phyloP scores from a whole-genome alignment of 37 sponge, comb jelly and placozoan genomes.

The Petrosia ficiformis region DNA sequence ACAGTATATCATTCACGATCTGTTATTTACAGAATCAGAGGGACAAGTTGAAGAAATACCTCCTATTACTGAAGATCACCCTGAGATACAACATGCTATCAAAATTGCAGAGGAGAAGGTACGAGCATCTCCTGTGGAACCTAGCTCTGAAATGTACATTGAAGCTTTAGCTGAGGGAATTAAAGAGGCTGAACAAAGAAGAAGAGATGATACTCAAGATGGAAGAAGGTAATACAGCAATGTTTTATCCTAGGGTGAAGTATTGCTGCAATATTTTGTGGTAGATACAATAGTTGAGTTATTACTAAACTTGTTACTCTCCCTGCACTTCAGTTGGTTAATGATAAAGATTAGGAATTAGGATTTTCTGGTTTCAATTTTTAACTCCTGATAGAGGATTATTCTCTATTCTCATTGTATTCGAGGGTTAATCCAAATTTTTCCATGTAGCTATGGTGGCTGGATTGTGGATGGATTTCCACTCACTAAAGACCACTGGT shows the following conservation, averaged over 20 bases:
- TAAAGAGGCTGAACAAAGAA: constrained; percentile 44
- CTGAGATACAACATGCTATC: constrained; percentile 71
- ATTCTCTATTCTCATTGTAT: background rate
- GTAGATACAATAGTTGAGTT: too few species aligned
- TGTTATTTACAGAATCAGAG: too few species aligned
- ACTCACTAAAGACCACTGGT: constrained; percentile 88
- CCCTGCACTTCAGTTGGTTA: too few species aligned
- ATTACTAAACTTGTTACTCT: too few species aligned
- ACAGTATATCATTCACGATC: too few species aligned
- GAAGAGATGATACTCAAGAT: constrained; percentile 3
- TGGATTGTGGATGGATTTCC: constrained; percentile 98
- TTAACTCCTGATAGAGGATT: too few species aligned
- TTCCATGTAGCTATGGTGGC: constrained; percentile 72
- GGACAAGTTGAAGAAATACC: too few species aligned
- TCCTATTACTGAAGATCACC: constrained; percentile 53
- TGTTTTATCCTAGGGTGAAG: too few species aligned
- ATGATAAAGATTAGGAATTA: too few species aligned
- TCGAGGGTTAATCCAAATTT: background rate
- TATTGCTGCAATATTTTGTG: too few species aligned
- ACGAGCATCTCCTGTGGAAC: background rate
- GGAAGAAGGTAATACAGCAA: constrained; percentile 21
- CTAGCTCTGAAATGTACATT: constrained; percentile 73
- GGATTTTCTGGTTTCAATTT: too few species aligned
- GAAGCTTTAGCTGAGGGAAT: constrained; percentile 54
- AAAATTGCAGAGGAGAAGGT: constrained; percentile 45